phyloP scores from a whole-genome alignment of 1,140 invertebrate genomes.

The Micrasema longulum region DNA sequence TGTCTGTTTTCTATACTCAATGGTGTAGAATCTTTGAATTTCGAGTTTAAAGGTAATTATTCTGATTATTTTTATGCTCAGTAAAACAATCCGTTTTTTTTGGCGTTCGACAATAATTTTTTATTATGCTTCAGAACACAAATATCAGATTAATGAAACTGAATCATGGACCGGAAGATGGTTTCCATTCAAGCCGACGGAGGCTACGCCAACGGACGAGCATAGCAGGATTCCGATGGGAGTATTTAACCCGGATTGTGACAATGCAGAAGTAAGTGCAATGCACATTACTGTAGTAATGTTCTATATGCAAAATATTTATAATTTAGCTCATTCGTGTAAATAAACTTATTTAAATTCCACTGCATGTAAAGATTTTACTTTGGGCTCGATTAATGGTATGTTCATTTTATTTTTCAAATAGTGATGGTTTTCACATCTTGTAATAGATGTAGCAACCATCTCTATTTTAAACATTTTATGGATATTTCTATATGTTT shows the following conservation, averaged over 20 bases:
- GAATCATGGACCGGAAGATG: conserved; percentile 62
- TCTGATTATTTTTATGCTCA: neutral
- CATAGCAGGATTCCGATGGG: conserved; percentile 70
- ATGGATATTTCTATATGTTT: no score
- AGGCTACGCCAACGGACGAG: neutral
- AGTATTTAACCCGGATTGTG: conserved; percentile 68
- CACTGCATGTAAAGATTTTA: no score
- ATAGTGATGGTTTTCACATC: no score
- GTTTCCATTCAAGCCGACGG: conserved; percentile 59
- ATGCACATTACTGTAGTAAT: no score
- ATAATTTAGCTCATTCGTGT: no score
- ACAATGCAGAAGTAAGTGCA: conserved; percentile 78
- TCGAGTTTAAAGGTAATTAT: conserved; percentile 6
- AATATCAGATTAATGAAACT: neutral
- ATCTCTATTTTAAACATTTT: no score
- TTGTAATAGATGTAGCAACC: no score
- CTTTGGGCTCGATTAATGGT: no score
- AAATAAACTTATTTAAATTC: no score
- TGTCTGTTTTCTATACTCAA: neutral
- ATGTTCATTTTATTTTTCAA: no score
- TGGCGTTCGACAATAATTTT: no score
- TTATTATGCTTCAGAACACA: neutral
- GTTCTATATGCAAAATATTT: no score
- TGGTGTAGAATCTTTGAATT: conserved; percentile 1
- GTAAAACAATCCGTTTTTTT: neutral